Evolutionary conservation across 2,113 vertebrate genomes (phyloP).

Genomic region (Leucosticte australis): DNA sequence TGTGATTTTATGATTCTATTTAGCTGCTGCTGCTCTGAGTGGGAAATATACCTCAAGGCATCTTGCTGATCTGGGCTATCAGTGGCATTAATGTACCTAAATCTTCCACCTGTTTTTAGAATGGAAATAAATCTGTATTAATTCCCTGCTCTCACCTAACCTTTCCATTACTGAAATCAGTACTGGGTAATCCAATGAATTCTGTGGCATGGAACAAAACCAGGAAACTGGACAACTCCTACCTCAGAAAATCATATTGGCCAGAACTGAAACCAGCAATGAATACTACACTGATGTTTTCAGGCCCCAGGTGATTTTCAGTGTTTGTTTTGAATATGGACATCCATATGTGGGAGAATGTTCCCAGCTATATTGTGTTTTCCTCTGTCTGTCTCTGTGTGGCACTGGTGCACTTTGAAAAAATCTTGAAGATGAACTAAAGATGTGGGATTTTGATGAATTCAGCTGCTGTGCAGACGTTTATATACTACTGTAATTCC

Average conservation of each 20-base stretch:
- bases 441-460: not conserved
- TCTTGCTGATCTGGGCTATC: not conserved
- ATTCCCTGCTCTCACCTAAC: not conserved
- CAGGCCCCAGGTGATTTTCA: not conserved
- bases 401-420: slow-evolving; percentile 61
- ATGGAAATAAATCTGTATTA: not conserved
- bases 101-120: not conserved
- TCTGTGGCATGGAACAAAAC: not conserved
- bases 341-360: not conserved
- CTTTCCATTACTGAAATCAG: not conserved
- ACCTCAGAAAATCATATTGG: not conserved
- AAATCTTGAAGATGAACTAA: not conserved
- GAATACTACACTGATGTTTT: not conserved
- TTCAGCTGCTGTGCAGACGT: not conserved
- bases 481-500: not conserved
- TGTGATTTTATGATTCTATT: not conserved
- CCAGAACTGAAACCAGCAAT: not conserved
- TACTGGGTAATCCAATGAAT: not conserved
- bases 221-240: not conserved
- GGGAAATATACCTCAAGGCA: not conserved
- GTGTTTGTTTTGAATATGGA: not conserved
- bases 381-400: slow-evolving; percentile 48
- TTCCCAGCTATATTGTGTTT: slow-evolving; percentile 8
- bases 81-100: not conserved
- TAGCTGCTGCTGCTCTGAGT: not conserved